phyloP scores from a whole-genome alignment of 2,888 invertebrate species.

The Torymus texanus region DNA sequence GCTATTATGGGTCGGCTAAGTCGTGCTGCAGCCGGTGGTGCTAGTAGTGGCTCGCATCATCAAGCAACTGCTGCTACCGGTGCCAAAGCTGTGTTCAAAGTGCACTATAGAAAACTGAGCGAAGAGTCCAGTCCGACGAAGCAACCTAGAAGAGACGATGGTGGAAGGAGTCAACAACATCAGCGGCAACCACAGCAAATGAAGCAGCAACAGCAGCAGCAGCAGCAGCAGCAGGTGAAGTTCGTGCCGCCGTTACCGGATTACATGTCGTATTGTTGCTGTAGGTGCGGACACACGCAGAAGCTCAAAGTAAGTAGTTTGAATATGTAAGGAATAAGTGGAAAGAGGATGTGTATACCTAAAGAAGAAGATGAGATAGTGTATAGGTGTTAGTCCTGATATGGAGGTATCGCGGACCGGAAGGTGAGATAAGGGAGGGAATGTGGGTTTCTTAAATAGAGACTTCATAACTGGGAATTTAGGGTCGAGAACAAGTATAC shows the following conservation, averaged over 20 bases:
- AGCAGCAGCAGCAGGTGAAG: slow-evolving; percentile 70
- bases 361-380: too few relatives aligned
- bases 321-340: neutral
- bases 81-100: slow-evolving; percentile 77
- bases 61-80: neutral
- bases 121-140: slow-evolving; percentile 76
- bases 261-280: slow-evolving; percentile 79
- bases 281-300: slow-evolving; percentile 80
- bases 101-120: slow-evolving; percentile 79
- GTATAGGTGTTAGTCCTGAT: too few relatives aligned
- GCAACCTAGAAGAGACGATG: slow-evolving; percentile 58
- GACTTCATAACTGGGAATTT: too few relatives aligned
- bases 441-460: too few relatives aligned
- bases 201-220: slow-evolving; percentile 62
- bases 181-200: slow-evolving; percentile 65
- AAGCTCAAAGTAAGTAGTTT: slow-evolving; percentile 77
- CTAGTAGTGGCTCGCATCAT: neutral
- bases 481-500: too few relatives aligned
- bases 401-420: too few relatives aligned
- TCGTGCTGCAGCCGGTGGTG: slow-evolving; percentile 67
- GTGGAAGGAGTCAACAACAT: neutral
- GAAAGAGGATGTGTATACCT: too few relatives aligned
- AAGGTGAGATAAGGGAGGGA: too few relatives aligned
- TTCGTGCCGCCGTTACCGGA: slow-evolving; percentile 78
- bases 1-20: slow-evolving; percentile 78